These are phyloP conservation scores for Atta cephalotes DNA, from an alignment of 1,140 invertebrate genomes.

Conservation along the genomic window DNA sequence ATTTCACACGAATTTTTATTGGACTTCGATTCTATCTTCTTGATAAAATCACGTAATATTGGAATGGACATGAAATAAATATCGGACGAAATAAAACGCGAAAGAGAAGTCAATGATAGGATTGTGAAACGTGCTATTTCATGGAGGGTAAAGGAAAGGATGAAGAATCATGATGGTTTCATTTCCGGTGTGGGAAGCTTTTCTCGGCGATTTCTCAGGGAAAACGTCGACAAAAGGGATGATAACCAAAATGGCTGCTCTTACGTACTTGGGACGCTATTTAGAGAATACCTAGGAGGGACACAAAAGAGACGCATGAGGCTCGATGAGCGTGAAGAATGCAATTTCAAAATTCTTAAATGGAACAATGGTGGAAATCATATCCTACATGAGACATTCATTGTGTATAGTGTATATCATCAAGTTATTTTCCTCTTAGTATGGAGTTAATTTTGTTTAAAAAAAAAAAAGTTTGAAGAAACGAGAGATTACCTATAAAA, in stretches of 20 bases:
- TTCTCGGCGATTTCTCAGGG: conserved; percentile 27
- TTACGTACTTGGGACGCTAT: conserved; percentile 13
- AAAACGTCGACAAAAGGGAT: not conserved
- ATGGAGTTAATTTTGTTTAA: not conserved
- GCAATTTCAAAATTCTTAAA: conserved; percentile 30
- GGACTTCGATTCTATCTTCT: not conserved
- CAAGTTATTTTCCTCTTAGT: not conserved
- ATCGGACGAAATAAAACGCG: conserved; percentile 30
- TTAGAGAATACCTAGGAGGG: not conserved
- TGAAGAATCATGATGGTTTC: conserved; percentile 35
- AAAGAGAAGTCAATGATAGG: not conserved
- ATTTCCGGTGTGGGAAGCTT: conserved; percentile 37
- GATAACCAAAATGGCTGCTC: conserved; percentile 43
- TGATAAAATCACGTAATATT: conserved; percentile 34
- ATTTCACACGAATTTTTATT: conserved; percentile 46
- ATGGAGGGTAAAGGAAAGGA: not conserved
- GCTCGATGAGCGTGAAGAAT: not conserved
- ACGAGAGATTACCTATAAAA: not conserved
- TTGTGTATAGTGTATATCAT: no score
- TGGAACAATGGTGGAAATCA: not conserved
- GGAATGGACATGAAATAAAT: conserved; percentile 30
- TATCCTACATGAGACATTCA: not conserved
- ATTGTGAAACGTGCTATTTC: not conserved
- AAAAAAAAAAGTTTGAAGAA: not conserved
- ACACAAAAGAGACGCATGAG: not conserved